These are phyloP conservation scores for Tinamus guttatus DNA, from an alignment of 2,113 vertebrate species.

Conservation along the genomic window DNA sequence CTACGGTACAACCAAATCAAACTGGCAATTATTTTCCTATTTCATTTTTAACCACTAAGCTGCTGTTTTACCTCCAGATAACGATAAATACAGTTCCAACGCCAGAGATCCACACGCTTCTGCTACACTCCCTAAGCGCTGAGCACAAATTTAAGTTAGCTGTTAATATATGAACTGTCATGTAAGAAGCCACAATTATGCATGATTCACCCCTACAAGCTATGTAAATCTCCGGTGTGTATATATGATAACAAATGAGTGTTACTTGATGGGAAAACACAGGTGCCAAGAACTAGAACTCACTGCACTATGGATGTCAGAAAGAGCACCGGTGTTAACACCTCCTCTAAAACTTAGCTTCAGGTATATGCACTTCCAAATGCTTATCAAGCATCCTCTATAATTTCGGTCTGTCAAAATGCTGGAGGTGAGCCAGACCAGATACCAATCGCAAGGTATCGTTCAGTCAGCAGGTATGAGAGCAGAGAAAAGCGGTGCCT, in stretches of 20 bases:
- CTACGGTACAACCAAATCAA: constrained; percentile 16
- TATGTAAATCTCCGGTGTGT: constrained; percentile 56
- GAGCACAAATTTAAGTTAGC: constrained; percentile 35
- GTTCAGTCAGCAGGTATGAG: not conserved
- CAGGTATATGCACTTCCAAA: constrained; percentile 55
- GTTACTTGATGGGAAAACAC: constrained; percentile 56
- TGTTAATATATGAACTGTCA: constrained; percentile 68
- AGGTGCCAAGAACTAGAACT: constrained; percentile 55
- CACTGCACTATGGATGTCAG: constrained; percentile 39
- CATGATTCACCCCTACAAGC: constrained; percentile 61
- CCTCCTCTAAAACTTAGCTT: constrained; percentile 25
- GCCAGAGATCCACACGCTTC: constrained; percentile 42
- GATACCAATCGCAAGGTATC: not conserved
- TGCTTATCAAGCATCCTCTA: constrained; percentile 28
- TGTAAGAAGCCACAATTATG: constrained; percentile 65
- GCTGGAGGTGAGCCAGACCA: not conserved
- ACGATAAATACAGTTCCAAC: constrained; percentile 27
- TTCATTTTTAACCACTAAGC: constrained; percentile 47
- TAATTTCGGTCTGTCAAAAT: not conserved
- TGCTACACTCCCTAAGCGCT: not conserved
- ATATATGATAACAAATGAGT: constrained; percentile 58
- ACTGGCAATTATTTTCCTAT: constrained; percentile 48
- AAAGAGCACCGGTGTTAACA: constrained; percentile 49
- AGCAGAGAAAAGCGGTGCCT: not conserved
- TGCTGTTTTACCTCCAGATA: constrained; percentile 56